Evolutionary conservation across 2,888 invertebrate species (phyloP).

Genomic region (Shargacucullia verbasci): DNA sequence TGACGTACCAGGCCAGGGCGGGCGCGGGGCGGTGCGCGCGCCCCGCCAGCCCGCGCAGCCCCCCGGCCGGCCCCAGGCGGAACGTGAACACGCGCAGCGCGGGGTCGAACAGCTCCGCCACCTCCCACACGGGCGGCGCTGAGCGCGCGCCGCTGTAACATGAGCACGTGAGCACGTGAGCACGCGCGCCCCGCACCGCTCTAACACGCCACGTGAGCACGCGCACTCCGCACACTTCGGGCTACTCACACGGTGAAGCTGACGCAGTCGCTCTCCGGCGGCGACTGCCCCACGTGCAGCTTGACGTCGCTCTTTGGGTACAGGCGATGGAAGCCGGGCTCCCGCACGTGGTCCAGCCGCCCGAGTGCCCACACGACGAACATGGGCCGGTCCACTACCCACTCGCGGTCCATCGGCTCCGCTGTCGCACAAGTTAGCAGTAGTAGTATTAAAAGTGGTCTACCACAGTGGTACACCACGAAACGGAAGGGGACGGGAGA

Average conservation of each 20-base stretch:
- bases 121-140: slow-evolving; percentile 87
- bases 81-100: slow-evolving; percentile 94
- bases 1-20: slow-evolving; percentile 97
- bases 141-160: slow-evolving; percentile 49
- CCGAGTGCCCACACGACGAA: slow-evolving; percentile 96
- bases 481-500: no score
- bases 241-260: slow-evolving; percentile 90
- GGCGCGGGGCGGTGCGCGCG: slow-evolving; percentile 86
- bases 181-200: slow-evolving; percentile 82
- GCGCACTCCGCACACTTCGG: no score
- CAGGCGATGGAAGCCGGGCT: slow-evolving; percentile 95
- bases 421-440: slow-evolving; percentile 88
- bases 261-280: slow-evolving; percentile 92
- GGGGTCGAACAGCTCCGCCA: slow-evolving; percentile 91
- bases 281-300: slow-evolving; percentile 91
- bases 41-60: slow-evolving; percentile 92
- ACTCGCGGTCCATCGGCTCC: slow-evolving; percentile 93
- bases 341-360: slow-evolving; percentile 92
- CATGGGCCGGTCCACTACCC: slow-evolving; percentile 90
- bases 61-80: slow-evolving; percentile 95
- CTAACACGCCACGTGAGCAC: slow-evolving; percentile 8
- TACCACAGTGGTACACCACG: no score
- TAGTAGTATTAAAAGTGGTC: no score
- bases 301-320: slow-evolving; percentile 92
- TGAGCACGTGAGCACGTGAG: slow-evolving; percentile 85